These are phyloP conservation scores for Pseudomyrmex dendroicus DNA, from an alignment of 1,140 invertebrate genomes.

Conservation along the genomic window DNA sequence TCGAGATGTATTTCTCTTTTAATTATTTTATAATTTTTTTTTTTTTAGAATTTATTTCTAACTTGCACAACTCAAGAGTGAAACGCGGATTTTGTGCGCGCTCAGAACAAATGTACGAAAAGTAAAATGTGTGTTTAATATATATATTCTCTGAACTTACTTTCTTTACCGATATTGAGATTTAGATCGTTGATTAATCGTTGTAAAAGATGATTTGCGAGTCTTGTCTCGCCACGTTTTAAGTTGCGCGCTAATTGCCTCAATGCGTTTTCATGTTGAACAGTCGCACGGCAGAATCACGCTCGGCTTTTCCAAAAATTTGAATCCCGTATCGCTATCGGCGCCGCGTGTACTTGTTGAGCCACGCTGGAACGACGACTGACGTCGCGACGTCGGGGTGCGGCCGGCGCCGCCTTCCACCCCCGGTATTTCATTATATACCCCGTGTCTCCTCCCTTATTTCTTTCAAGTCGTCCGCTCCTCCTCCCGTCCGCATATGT, in stretches of 20 bases:
- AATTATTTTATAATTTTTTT: not conserved
- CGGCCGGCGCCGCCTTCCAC: slow-evolving; percentile 78
- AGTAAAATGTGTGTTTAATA: too few species aligned
- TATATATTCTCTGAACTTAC: slow-evolving; percentile 15
- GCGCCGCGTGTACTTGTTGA: slow-evolving; percentile 79
- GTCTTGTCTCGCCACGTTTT: not conserved
- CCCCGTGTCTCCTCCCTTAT: slow-evolving; percentile 61
- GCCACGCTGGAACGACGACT: slow-evolving; percentile 79
- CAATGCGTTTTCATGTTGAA: slow-evolving; percentile 23
- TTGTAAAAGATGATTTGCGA: not conserved
- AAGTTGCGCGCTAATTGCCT: too few species aligned
- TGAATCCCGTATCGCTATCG: slow-evolving; percentile 59
- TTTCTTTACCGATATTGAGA: slow-evolving; percentile 1
- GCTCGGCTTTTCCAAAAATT: slow-evolving; percentile 31
- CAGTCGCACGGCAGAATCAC: not conserved
- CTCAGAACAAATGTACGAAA: too few species aligned
- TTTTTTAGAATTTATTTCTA: too few species aligned
- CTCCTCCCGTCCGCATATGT: not conserved
- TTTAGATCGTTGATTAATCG: slow-evolving; percentile 28
- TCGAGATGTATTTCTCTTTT: not conserved
- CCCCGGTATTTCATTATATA: slow-evolving; percentile 73
- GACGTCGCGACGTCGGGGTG: slow-evolving; percentile 79
- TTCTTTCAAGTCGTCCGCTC: not conserved
- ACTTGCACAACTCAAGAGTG: too few species aligned
- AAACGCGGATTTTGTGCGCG: too few species aligned